These are phyloP conservation scores for Eupeodes latifasciatus DNA, from an alignment of 2,888 invertebrate species.

Conservation along the genomic window DNA sequence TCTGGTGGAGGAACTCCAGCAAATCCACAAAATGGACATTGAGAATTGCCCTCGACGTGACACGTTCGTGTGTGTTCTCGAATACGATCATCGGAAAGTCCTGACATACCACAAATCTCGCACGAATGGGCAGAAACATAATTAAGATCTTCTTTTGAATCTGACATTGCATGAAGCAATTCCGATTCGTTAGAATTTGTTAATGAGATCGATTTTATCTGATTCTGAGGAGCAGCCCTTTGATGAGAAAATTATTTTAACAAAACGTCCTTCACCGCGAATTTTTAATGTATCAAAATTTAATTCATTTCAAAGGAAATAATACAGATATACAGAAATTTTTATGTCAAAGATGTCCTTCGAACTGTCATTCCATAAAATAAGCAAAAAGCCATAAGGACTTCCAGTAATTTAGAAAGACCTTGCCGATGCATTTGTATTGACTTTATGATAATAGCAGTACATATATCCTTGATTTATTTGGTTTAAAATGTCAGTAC, in stretches of 20 bases:
- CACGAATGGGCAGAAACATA: conserved; percentile 86
- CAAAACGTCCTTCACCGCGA: neutral
- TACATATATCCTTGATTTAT: too few species aligned
- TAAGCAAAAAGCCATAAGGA: neutral
- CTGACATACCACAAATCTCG: conserved; percentile 94
- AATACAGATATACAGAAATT: neutral
- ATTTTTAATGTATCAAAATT: neutral
- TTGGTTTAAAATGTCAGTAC: too few species aligned
- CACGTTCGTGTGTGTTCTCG: conserved; percentile 90
- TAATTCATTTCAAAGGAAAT: neutral
- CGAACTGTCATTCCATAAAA: neutral
- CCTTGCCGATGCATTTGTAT: neutral
- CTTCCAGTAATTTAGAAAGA: neutral
- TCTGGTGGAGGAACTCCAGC: conserved; percentile 90
- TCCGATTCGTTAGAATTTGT: conserved; percentile 14
- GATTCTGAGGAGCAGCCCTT: neutral
- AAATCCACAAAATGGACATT: conserved; percentile 93
- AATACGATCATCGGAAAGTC: conserved; percentile 91
- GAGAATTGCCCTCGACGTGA: conserved; percentile 91
- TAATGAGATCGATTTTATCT: neutral
- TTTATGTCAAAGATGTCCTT: neutral
- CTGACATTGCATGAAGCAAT: conserved; percentile 70
- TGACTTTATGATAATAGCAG: neutral
- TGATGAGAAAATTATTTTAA: neutral
- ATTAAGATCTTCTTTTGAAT: conserved; percentile 75